phyloP scores from a whole-genome alignment of 1,140 invertebrate species.

The Orussus abietinus region DNA sequence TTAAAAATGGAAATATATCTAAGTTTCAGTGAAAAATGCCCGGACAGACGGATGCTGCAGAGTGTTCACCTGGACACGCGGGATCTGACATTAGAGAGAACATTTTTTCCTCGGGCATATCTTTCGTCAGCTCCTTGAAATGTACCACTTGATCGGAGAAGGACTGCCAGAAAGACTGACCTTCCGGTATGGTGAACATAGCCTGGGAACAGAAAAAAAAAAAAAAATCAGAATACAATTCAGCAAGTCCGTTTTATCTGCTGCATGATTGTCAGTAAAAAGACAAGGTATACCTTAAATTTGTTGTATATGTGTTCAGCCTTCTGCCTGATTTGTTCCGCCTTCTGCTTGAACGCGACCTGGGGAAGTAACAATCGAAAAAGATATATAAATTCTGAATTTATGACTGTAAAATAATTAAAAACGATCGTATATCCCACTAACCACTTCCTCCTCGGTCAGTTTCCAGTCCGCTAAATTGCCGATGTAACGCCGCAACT shows the following conservation, averaged over 20 bases:
- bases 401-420: conserved; percentile 3
- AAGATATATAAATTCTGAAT: conserved; percentile 10
- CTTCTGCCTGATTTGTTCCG: conserved; percentile 62
- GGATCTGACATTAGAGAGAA: conserved; percentile 54
- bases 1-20: not conserved
- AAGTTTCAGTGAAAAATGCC: conserved; percentile 5
- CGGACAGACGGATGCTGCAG: conserved; percentile 8
- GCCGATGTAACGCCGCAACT: conserved; percentile 68
- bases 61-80: conserved; percentile 36
- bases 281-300: conserved; percentile 52
- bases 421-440: conserved; percentile 1
- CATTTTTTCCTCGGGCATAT: conserved; percentile 56
- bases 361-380: conserved; percentile 21
- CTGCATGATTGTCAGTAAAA: not conserved
- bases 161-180: conserved; percentile 57
- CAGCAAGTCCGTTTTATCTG: conserved; percentile 1
- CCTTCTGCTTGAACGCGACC: conserved; percentile 61
- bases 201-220: conserved; percentile 31
- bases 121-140: conserved; percentile 58
- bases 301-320: conserved; percentile 63
- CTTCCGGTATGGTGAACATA: conserved; percentile 52
- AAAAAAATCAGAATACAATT: conserved; percentile 9
- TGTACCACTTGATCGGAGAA: conserved; percentile 57
- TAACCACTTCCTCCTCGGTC: conserved; percentile 56
- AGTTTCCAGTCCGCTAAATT: conserved; percentile 71